These are phyloP conservation scores for Alectura lathami DNA, from an alignment of 2,113 vertebrate species.

Conservation along the genomic window DNA sequence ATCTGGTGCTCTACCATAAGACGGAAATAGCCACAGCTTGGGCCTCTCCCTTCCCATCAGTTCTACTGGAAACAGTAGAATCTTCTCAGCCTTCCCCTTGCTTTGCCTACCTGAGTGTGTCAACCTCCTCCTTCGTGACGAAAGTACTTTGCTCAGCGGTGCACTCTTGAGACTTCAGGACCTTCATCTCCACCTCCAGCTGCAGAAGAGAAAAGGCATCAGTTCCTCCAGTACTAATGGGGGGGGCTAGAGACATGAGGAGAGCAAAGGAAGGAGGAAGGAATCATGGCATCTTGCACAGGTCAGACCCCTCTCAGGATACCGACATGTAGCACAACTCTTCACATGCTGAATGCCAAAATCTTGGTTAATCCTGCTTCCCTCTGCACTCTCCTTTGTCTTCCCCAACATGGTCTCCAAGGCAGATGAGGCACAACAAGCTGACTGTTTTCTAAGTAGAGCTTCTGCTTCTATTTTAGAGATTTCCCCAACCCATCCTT, in stretches of 20 bases:
- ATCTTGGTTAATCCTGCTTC: neutral
- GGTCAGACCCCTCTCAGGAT: neutral
- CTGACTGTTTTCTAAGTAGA: neutral
- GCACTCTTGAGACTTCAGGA: conserved; percentile 72
- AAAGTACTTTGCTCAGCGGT: conserved; percentile 52
- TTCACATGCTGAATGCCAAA: neutral
- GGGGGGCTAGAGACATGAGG: accelerated
- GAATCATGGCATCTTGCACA: neutral
- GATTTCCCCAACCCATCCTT: neutral
- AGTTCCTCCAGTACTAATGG: neutral
- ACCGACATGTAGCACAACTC: accelerated
- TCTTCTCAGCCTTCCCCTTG: neutral
- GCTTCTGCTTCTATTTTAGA: neutral
- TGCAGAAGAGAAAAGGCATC: conserved; percentile 26
- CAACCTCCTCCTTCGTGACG: conserved; percentile 73
- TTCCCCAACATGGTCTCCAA: neutral
- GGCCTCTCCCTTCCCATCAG: neutral
- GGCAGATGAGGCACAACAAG: neutral
- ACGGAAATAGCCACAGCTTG: too few relatives aligned
- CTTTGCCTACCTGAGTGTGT: conserved; percentile 72
- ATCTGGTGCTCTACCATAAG: neutral
- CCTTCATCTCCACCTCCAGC: conserved; percentile 80
- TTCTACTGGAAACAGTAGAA: accelerated
- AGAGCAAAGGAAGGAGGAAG: neutral
- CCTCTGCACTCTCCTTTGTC: neutral